Evolutionary conservation across 2,113 vertebrate genomes (phyloP), one percentile per base, ranked within the genome.

Genomic region (Proterorhinus semilunaris): DNA sequence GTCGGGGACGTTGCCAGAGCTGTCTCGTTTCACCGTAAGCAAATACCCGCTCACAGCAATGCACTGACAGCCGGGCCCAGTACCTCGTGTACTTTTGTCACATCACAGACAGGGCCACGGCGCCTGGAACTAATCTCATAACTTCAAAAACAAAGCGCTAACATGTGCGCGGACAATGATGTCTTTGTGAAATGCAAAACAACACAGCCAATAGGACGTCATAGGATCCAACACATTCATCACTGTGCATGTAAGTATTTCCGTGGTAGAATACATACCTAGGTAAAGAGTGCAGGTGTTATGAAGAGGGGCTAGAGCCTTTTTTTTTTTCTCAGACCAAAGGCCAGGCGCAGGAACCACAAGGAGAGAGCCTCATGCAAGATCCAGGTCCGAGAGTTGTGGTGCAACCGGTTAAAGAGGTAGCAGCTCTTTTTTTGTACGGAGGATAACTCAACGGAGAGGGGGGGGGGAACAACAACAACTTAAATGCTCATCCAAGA

Each of bases 251-350:
- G 3, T 0, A 44, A 10, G 51, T 10, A 57, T 21, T 61, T 27
- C 51, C 6, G 59, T 46, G 16, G 10, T 4, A 51, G 54, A 43
- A 83, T 78, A 80, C 88, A 62, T 84, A 89, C 88, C 83, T 65
- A 48, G 47, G 49, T 57, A 49, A 69, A 72, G 44, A 63, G 46
- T 72, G 68, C 43, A 53, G 45, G 62, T 13, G 84, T 62, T 69
- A 70, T 79, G 72, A 43, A 47, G 82, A 74, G 48, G 53, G n/a
- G 62, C 69, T 58, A 61, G 62, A 65, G 36, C 44, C 55, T 73
- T 9, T 48, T 52, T 11, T 71, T 63, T 82, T 70, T 55, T 49
- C 62, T 49, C 62, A 65, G 69, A 70, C 59, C 66, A 63, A 21
- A 54, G 62, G 0, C 44, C 63, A 68, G 76, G 44, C 76, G 76